These are phyloP conservation scores for Watsonalla cultraria DNA, from an alignment of 2,888 invertebrate genomes.

Conservation along the genomic window DNA sequence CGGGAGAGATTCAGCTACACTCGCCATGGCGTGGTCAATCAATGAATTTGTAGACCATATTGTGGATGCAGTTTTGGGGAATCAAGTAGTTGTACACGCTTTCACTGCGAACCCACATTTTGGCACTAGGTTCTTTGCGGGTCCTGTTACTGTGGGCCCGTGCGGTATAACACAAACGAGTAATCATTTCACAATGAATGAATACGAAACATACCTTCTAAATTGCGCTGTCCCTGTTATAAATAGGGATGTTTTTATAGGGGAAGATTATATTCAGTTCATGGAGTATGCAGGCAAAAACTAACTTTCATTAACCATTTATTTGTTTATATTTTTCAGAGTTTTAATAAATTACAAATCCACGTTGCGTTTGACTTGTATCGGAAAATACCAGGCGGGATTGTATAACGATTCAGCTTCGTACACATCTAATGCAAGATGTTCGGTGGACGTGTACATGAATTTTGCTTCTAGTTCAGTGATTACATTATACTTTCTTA, in stretches of 20 bases:
- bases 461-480: conserved; percentile 8
- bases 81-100: conserved; percentile 35
- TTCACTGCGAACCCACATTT: conserved; percentile 50
- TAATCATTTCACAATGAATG: conserved; percentile 34
- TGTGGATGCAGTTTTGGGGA: conserved; percentile 40
- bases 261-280: conserved; percentile 42
- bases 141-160: conserved; percentile 44
- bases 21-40: conserved; percentile 51
- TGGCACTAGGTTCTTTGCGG: conserved; percentile 53
- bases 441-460: conserved; percentile 1
- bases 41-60: conserved; percentile 47
- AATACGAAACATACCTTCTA: conserved; percentile 40
- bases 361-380: conserved; percentile 2
- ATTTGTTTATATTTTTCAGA: conserved; percentile 19
- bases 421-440: neutral
- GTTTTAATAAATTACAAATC: conserved; percentile 18
- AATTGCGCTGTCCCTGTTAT: conserved; percentile 32
- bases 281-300: conserved; percentile 20
- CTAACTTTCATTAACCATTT: neutral
- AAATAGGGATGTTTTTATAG: conserved; percentile 42
- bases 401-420: neutral
- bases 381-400: neutral
- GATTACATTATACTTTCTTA: conserved; percentile 4
- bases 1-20: conserved; percentile 39
- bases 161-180: conserved; percentile 40